Evolutionary conservation across 2,113 vertebrate genomes (phyloP).

Genomic region (Laticauda laticaudata): DNA sequence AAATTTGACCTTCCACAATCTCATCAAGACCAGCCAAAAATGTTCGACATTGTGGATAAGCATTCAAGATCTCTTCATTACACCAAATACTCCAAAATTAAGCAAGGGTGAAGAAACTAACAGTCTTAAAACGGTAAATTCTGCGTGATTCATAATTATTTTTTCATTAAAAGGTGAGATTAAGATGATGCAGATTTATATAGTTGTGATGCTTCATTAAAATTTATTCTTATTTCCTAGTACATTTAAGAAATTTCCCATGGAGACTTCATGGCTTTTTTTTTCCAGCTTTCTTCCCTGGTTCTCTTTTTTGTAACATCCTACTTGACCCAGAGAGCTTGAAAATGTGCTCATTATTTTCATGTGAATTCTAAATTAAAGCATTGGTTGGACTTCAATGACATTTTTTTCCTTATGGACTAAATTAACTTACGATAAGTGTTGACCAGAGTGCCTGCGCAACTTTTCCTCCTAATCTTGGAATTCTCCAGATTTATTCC

Average conservation of each 20-base stretch:
- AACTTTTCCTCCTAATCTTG: background rate
- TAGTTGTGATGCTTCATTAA: background rate
- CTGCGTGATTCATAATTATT: background rate
- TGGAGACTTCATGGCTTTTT: background rate
- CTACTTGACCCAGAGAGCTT: background rate
- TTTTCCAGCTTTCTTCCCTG: background rate
- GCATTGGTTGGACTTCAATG: background rate
- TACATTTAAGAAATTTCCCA: background rate
- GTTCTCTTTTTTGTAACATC: background rate
- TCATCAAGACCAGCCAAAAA: background rate
- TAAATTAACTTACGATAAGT: background rate
- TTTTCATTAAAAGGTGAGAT: background rate
- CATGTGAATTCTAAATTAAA: background rate
- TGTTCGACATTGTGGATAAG: background rate
- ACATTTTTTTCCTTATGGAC: background rate
- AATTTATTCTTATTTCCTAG: background rate
- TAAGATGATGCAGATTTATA: background rate
- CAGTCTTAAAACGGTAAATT: background rate
- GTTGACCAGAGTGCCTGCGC: background rate
- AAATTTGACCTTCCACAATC: background rate
- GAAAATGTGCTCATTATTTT: background rate
- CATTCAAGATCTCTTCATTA: background rate
- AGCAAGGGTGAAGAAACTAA: background rate
- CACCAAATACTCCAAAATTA: background rate
- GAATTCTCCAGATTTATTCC: background rate